Conservation (phyloP, 2,113 vertebrate genomes). For the Forbesichthys papilliferus region DNA sequence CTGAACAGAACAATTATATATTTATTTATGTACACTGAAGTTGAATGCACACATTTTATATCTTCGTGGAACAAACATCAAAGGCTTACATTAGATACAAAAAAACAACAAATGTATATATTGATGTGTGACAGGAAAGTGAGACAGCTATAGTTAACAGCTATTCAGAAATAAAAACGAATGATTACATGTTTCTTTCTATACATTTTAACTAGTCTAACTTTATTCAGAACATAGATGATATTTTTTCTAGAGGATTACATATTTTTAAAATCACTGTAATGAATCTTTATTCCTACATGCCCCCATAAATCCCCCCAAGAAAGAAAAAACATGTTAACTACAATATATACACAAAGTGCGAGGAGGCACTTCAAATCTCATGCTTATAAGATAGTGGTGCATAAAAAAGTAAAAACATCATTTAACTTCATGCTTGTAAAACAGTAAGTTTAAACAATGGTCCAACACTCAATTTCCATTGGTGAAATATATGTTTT, state of each 20-base stretch:
- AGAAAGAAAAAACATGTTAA: constrained; percentile 72
- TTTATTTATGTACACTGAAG: constrained; percentile 84
- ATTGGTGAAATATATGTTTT: constrained; percentile 47
- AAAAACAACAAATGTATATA: constrained; percentile 73
- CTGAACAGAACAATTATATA: constrained; percentile 74
- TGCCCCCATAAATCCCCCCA: constrained; percentile 72
- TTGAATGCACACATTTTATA: constrained; percentile 75
- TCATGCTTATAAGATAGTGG: constrained; percentile 85
- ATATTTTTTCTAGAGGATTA: constrained; percentile 73
- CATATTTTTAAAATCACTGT: constrained; percentile 74
- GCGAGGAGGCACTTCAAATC: constrained; percentile 88
- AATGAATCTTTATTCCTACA: constrained; percentile 82
- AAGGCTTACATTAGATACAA: constrained; percentile 77
- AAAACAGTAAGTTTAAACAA: constrained; percentile 71
- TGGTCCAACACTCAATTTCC: constrained; percentile 71
- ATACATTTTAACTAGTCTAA: constrained; percentile 72
- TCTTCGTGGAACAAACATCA: constrained; percentile 78
- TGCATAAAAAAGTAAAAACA: constrained; percentile 68
- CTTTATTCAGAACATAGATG: constrained; percentile 67
- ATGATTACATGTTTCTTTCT: constrained; percentile 40
- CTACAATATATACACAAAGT: constrained; percentile 92
- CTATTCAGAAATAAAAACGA: constrained; percentile 69
- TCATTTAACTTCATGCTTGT: constrained; percentile 75
- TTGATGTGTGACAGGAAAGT: constrained; percentile 71
- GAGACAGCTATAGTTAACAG: constrained; percentile 69